phyloP scores from a whole-genome alignment of 2,113 vertebrate genomes.

The Aleadryas rufinucha region DNA sequence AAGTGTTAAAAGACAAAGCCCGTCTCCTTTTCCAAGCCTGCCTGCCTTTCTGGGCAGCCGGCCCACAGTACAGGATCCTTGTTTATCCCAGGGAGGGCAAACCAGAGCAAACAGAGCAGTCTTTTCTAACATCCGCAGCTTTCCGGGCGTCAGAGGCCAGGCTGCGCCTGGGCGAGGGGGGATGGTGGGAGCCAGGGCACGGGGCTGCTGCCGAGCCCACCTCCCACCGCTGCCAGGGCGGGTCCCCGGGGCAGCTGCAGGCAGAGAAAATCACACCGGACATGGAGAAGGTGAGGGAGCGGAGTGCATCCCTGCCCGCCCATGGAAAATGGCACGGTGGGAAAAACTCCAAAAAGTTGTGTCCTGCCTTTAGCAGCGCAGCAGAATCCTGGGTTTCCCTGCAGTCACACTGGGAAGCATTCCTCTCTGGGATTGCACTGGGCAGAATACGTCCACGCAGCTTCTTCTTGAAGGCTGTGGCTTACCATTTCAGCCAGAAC shows the following conservation, averaged over 20 bases:
- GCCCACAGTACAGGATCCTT: background rate
- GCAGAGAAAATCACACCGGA: background rate
- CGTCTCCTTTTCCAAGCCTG: background rate
- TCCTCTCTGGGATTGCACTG: background rate
- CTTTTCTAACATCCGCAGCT: background rate
- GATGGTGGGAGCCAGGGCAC: accelerated
- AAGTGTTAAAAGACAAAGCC: background rate
- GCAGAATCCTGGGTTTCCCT: background rate
- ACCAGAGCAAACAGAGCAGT: background rate
- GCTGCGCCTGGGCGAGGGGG: accelerated
- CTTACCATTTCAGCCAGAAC: background rate
- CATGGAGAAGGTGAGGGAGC: background rate
- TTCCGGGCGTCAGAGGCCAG: accelerated
- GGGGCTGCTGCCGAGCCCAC: background rate
- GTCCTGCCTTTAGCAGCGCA: background rate
- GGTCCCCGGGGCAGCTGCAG: background rate
- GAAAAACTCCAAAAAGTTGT: background rate
- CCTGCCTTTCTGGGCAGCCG: background rate
- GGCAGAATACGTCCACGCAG: accelerated
- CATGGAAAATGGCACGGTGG: accelerated
- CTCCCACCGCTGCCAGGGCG: background rate
- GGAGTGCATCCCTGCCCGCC: background rate
- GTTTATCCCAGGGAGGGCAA: background rate
- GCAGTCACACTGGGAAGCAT: background rate
- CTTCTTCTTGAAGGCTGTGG: background rate